Evolutionary conservation across 1,140 invertebrate genomes (phyloP), one percentile per base, ranked within the genome.

Genomic region (Oscheius sp.): DNA sequence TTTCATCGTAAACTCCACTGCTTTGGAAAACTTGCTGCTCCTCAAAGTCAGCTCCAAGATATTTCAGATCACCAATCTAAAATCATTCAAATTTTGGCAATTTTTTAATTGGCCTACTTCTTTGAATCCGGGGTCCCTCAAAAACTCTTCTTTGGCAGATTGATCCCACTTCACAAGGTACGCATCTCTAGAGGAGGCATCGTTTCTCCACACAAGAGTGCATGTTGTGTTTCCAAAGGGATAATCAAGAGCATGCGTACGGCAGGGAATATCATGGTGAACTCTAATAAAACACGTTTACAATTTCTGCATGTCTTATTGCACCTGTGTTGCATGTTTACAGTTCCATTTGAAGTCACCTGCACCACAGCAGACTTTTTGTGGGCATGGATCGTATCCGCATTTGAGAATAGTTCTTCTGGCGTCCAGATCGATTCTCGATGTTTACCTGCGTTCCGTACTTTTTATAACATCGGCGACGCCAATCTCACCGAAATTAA

Each of bases 141-240:
- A 55, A 55, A 55, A 55, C 15, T 26, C 28, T 4, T 55, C 49
- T 55, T 55, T 55, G 15, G 28, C 15, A 55, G 49, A 7, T 23
- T 55, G 49, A 23, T 55, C 49, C 49, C 49, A 55, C 28, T 55
- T 55, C 15, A 55, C 28, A 18, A 63, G 0, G 18, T 63, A 63
- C 15, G 61, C 32, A 63, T 63, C 61, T 32, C 36, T 29, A 26
- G 61, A 63, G 7, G 61, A 63, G 61, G 32, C 32, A 26, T 38
- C 61, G 29, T 38, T 38, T 36, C 32, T 38, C 61, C 61, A 63
- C 15, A 36, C 20, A 7, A 63, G 31, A 13, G 36, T 38, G 36
- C 61, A 63, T 32, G 61, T 63, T 13, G 61, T 63, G 29, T 63
- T 63, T 32, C 61, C 61, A 32, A 63, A 63, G 18, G 61, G 61